A percentile compares a stretch with the other conserved stretches of the same genome.
These are phyloP conservation scores for Scartelaos histophorus DNA, from an alignment of 2,113 vertebrate species.

Conservation along the genomic window DNA sequence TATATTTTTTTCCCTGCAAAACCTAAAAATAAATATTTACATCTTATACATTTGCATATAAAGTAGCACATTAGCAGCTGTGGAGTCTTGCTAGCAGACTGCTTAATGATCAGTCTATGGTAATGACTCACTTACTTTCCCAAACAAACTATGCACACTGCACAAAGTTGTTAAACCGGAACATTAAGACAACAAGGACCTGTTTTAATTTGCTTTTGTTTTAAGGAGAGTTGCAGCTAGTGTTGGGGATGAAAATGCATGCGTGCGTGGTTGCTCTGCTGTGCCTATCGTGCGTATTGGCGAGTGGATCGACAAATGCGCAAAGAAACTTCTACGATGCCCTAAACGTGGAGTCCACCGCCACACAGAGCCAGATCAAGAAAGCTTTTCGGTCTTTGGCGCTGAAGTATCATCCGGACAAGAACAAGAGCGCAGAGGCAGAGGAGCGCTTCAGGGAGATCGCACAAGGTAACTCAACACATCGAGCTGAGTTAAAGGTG, in stretches of 20 bases:
- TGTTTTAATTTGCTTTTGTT: no score
- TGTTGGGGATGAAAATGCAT: slow-evolving; percentile 22
- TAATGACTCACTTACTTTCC: background rate
- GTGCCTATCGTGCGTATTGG: slow-evolving; percentile 14
- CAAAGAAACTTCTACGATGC: slow-evolving; percentile 53
- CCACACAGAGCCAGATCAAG: slow-evolving; percentile 63
- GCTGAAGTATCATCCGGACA: slow-evolving; percentile 71
- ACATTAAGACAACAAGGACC: background rate
- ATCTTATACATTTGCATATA: background rate
- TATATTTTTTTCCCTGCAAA: no score
- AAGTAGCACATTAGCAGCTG: background rate
- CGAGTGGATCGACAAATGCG: background rate
- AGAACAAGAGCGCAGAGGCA: slow-evolving; percentile 62
- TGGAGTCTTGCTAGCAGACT: background rate
- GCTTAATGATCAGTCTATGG: no score
- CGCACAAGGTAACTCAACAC: slow-evolving; percentile 61
- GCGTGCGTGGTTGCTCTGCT: slow-evolving; percentile 24
- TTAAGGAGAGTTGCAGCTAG: slow-evolving; percentile 16
- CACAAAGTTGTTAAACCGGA: slow-evolving; percentile 9
- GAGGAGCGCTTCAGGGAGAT: slow-evolving; percentile 68
- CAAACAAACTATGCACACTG: background rate
- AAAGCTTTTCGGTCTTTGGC: slow-evolving; percentile 64
- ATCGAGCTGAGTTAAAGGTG: no score
- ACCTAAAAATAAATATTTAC: no score
- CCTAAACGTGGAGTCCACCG: slow-evolving; percentile 49